Base-by-base conservation (phyloP, 2,888 invertebrate species). In the Meandrusa payeni region DNA sequence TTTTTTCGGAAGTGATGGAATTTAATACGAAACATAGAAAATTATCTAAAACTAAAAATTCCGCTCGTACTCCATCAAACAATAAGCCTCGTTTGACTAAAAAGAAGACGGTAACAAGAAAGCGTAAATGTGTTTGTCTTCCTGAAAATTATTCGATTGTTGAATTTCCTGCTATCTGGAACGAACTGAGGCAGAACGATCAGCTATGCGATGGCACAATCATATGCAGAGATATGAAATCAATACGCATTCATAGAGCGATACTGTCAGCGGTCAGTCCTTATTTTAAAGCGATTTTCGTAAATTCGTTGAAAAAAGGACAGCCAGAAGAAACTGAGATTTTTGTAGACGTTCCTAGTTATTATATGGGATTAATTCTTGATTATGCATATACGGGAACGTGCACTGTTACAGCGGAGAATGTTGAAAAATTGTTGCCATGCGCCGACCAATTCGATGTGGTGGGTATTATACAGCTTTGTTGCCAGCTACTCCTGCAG, bases 371-470 rank as follows among this genome's bases (percentile, higher is more conserved):
- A 41, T 76, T 90, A 24, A 90, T 95, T 46, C 88, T 95, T 40
- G 93, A 94, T 61, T 95, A 91, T 64, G 93, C 93, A 0, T 95
- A 95, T 64, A 93, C 93, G 2, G 93, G 93, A 24, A 77, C 85
- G 9, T 93, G 93, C 61, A 68, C 73, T 40, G 89, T 95, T 23
- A 90, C 89, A 2, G 81, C 88, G 23, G 89, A 90, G 15, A 94
- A 93, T 64, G 93, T 94, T 2, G 92, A 94, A 69, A 85, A 89
- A 50, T 81, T 95, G 23, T 72, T 94, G 33, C 91, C 91, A 0
- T 90, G 90, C 47, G 93, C 94, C 1, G 94, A 95, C 67, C 91
- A 92, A 55, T 92, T 94, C 60, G 92, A 93, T 61, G 90, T 95
- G 3, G 83, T 92, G 6, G 93, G 92, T n/a, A 89, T 94, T 9